Conservation (phyloP, 2,113 vertebrate species). For the Thermophis baileyi region DNA sequence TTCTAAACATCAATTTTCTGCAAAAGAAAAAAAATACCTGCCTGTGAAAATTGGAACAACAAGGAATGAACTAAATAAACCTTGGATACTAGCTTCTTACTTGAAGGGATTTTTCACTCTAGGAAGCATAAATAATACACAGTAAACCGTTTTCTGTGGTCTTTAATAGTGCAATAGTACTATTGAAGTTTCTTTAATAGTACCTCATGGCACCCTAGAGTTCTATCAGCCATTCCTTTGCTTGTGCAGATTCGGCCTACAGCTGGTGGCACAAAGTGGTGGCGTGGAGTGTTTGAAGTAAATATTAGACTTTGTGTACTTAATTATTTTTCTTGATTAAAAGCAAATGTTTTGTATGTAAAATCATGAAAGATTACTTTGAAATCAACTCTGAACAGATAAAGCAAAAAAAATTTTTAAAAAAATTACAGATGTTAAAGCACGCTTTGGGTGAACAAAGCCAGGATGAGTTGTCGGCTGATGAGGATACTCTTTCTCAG, state of each 20-base stretch:
- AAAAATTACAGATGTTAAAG: constrained; percentile 81
- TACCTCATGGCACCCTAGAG: background rate
- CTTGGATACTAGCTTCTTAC: background rate
- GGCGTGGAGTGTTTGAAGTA: background rate
- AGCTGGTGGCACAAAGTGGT: background rate
- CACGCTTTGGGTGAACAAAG: constrained; percentile 71
- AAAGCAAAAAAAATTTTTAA: constrained; percentile 21
- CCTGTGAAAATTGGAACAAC: background rate
- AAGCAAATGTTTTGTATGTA: background rate
- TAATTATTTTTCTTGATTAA: background rate
- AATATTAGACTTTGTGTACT: background rate
- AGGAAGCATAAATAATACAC: background rate
- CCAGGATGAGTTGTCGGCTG: constrained; percentile 57
- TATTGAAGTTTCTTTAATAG: background rate
- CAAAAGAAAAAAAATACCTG: background rate
- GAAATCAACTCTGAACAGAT: constrained; percentile 30
- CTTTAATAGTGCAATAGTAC: background rate
- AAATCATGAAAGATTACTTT: constrained; percentile 5
- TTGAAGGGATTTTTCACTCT: background rate
- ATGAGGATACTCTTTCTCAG: constrained; percentile 79
- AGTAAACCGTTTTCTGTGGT: background rate
- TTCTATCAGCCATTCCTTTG: background rate
- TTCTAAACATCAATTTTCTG: background rate
- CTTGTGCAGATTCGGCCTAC: background rate
- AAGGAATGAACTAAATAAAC: background rate